A percentile compares a stretch with the other conserved stretches of the same genome.
Evolutionary conservation across 2,113 vertebrate genomes (phyloP).

Genomic region (Calypte anna): DNA sequence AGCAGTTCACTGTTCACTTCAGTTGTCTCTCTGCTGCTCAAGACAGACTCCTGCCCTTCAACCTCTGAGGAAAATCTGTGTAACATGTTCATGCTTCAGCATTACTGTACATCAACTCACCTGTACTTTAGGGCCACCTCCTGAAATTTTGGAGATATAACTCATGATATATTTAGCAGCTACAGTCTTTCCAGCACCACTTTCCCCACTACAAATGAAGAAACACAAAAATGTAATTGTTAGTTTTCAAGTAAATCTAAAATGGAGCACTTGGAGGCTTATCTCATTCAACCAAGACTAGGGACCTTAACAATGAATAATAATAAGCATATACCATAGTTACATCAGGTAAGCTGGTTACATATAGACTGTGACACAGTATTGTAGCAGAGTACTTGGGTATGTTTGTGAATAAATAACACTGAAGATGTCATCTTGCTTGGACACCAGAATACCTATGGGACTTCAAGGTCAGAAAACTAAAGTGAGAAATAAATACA

Average conservation of each 20-base stretch:
- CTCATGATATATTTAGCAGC: conserved; percentile 98
- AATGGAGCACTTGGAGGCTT: not conserved
- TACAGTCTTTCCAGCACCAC: conserved; percentile 96
- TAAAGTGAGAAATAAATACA: not conserved
- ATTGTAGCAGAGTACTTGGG: not conserved
- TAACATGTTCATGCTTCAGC: not conserved
- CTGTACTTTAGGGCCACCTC: conserved; percentile 95
- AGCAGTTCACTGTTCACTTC: not conserved
- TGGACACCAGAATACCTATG: not conserved
- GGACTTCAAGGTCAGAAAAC: not conserved
- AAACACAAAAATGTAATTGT: not conserved
- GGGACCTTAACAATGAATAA: not conserved
- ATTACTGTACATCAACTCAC: conserved; percentile 64
- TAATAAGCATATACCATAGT: not conserved
- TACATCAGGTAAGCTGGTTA: not conserved
- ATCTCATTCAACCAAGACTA: not conserved
- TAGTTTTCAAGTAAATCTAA: not conserved
- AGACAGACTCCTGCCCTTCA: not conserved
- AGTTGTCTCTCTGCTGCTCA: not conserved
- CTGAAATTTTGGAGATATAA: conserved; percentile 94
- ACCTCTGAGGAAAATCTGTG: not conserved
- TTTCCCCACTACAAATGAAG: conserved; percentile 85
- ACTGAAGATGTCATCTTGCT: not conserved
- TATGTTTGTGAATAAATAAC: not conserved
- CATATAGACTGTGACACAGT: not conserved